Base-by-base conservation (phyloP, 2,797 vertebrate species). In the Eupleurogrammus muticus region DNA sequence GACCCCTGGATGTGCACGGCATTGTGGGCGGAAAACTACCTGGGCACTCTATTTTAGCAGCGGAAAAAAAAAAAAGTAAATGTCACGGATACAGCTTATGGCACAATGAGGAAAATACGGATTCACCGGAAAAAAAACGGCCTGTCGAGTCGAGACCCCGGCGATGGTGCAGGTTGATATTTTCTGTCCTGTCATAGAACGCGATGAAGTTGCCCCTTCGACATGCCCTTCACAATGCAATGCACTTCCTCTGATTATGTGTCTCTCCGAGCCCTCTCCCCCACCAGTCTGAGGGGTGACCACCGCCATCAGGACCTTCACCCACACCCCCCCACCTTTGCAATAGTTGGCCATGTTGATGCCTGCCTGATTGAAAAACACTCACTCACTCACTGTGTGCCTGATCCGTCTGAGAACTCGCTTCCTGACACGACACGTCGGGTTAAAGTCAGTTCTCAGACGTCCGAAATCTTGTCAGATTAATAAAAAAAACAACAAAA, bases 331-430 rank as follows among this genome's bases (percentile, higher is more conserved):
- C 28, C n/a, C n/a, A n/a, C n/a, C n/a, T n/a, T 73, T 85, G 89
- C 89, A 94, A 92, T 77, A 91, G 94, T 97, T 96, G 96, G 96
- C 98, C 96, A 96, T 96, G 95, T 95, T 91, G 96, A 96, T 98
- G 97, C 96, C 97, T 97, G 95, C 84, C 89, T 91, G 89, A 87
- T 82, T 90, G 85, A 66, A 28, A 17, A 14, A 44, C 87, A 82
- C 80, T 87, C 90, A 86, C 90, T 82, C 87, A 79, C 68, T 51
- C n/a, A n/a, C n/a, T n/a, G n/a, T n/a, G 44, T 71, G 73, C 64
- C 42, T 34, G 38, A 66, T 53, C 20, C 68, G 92, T 94, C 90
- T 60, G 93, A 93, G 90, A 94, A 94, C 94, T 95, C 77, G 66
- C 88, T 92, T 93, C 80, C 77, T 72, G 83, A 73, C 77, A 34